Percentiles rank a stretch among this genome's conserved stretches.
These are phyloP conservation scores for Listronotus oregonensis DNA, from an alignment of 1,140 invertebrate genomes.

Conservation along the genomic window DNA sequence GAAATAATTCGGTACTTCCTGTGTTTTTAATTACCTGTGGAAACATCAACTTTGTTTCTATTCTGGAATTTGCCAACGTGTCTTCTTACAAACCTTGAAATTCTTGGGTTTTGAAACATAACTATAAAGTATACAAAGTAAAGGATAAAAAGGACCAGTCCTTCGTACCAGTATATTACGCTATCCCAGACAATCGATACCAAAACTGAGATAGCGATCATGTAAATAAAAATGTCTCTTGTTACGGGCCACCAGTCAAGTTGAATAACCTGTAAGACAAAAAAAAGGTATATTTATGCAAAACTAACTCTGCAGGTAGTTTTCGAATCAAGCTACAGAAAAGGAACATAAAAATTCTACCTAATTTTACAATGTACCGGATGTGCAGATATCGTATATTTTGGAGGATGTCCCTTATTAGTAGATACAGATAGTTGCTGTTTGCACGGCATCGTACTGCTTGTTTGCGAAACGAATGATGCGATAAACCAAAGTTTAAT, in stretches of 20 bases:
- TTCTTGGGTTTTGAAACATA: constrained; percentile 63
- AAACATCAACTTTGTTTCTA: constrained; percentile 14
- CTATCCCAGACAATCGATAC: constrained; percentile 81
- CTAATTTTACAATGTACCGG: no score
- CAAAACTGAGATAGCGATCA: constrained; percentile 74
- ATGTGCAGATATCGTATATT: no score
- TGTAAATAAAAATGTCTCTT: constrained; percentile 83
- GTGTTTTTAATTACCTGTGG: not conserved
- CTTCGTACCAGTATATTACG: constrained; percentile 79
- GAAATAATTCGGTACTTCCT: no score
- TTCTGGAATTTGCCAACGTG: constrained; percentile 20
- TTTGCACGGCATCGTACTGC: no score
- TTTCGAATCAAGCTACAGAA: no score
- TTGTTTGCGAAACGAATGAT: no score
- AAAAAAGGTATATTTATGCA: constrained; percentile 2
- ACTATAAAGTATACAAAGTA: constrained; percentile 71
- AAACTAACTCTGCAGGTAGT: not conserved
- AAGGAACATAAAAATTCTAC: no score
- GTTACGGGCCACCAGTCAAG: constrained; percentile 84
- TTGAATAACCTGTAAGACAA: constrained; percentile 72
- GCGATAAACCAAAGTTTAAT: no score
- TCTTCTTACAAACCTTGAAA: constrained; percentile 47
- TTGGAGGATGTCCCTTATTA: no score
- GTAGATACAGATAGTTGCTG: no score
- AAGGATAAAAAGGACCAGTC: constrained; percentile 68